These are phyloP conservation scores for Enteromius viviparus DNA, from an alignment of 2,797 vertebrate genomes.

Conservation along the genomic window DNA sequence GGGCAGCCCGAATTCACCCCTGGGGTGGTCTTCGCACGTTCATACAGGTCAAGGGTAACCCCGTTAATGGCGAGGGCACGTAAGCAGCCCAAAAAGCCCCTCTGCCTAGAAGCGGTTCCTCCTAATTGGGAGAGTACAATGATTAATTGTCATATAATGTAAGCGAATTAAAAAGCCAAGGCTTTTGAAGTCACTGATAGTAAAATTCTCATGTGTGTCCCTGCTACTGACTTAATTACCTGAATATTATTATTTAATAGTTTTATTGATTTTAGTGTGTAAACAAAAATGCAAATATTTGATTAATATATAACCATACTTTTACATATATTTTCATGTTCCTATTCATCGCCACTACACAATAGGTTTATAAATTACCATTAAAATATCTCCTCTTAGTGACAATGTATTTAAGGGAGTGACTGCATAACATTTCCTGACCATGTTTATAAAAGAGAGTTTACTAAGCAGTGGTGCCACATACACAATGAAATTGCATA, in stretches of 20 bases:
- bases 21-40: conserved; percentile 80
- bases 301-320: background rate
- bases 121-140: conserved; percentile 67
- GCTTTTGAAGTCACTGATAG: background rate
- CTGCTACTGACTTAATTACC: background rate
- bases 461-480: too few species aligned
- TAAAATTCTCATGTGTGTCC: background rate
- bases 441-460: background rate
- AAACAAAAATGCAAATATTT: background rate
- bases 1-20: conserved; percentile 84
- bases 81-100: conserved; percentile 84
- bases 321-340: background rate
- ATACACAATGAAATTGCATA: too few species aligned
- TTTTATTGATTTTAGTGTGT: background rate
- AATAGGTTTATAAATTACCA: background rate
- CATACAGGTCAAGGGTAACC: conserved; percentile 82
- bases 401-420: background rate
- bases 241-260: background rate
- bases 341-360: too few species aligned
- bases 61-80: conserved; percentile 83
- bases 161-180: background rate
- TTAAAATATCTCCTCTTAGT: background rate
- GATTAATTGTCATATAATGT: background rate
- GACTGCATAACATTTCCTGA: background rate
- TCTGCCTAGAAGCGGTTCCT: conserved; percentile 82